A percentile compares a stretch with the other conserved stretches of the same genome.
Conservation (phyloP, 2,888 invertebrate genomes). For the Electrophaes corylata region DNA sequence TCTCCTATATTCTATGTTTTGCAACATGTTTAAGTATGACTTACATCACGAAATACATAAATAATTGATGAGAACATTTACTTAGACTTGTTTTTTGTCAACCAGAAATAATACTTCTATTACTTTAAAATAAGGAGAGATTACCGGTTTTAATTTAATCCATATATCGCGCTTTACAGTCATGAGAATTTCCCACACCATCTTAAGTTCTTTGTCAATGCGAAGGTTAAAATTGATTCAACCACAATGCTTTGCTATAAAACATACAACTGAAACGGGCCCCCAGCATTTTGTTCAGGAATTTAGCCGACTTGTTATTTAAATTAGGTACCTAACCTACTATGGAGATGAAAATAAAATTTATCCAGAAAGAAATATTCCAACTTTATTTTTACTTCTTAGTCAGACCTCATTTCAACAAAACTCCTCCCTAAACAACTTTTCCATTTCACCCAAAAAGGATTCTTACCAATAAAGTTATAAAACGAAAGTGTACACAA, state of each 20-base stretch:
- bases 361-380: neutral
- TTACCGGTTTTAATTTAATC: neutral
- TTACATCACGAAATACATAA: too few relatives aligned
- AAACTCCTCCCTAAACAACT: neutral
- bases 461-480: neutral
- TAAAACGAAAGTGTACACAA: neutral
- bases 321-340: too few relatives aligned
- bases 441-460: neutral
- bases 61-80: too few relatives aligned
- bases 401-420: neutral
- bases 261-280: neutral
- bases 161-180: neutral
- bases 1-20: too few relatives aligned
- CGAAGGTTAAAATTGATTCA: conserved; percentile 14
- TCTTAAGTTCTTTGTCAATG: conserved; percentile 23
- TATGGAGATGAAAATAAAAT: neutral
- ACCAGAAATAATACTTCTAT: too few relatives aligned
- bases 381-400: neutral
- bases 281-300: neutral
- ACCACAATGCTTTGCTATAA: neutral
- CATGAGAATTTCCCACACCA: conserved; percentile 21
- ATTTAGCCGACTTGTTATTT: neutral
- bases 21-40: too few relatives aligned
- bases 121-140: neutral
- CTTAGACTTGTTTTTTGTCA: too few relatives aligned